Percentiles rank a stretch among this genome's conserved stretches.
phyloP scores from a whole-genome alignment of 2,888 invertebrate species.

The Pseudococcus jackbeardsleyi region DNA sequence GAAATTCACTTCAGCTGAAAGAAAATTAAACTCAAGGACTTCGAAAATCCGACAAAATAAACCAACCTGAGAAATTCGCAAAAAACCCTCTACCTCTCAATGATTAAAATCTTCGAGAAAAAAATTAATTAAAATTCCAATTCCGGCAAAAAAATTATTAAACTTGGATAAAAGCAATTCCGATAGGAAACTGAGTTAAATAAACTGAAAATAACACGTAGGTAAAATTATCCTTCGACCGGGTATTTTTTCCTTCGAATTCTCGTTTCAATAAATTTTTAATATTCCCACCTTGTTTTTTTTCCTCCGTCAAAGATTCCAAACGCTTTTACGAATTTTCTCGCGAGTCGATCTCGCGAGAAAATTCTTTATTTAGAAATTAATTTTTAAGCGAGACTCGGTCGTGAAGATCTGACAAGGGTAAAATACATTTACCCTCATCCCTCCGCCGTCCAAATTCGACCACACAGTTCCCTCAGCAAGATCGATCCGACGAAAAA shows the following conservation, averaged over 20 bases:
- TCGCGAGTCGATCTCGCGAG: background rate
- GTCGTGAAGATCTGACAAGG: background rate
- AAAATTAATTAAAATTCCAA: background rate
- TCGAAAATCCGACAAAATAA: background rate
- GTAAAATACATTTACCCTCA: background rate
- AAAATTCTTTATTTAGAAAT: background rate
- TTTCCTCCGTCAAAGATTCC: background rate
- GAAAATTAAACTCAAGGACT: background rate
- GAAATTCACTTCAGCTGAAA: background rate
- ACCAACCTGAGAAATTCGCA: background rate
- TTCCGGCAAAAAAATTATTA: background rate
- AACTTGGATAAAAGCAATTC: background rate
- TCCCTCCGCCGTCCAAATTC: background rate
- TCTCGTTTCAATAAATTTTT: slow-evolving; percentile 7
- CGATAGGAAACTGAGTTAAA: background rate
- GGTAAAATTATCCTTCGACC: background rate
- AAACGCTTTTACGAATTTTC: background rate
- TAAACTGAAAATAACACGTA: background rate
- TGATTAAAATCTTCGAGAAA: background rate
- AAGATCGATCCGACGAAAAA: background rate
- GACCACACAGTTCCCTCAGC: background rate
- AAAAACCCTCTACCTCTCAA: background rate
- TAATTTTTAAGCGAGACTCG: background rate
- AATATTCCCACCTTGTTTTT: background rate
- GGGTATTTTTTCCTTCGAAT: background rate